Conservation (phyloP, 2,888 invertebrate genomes). For the Clitarchus hookeri region DNA sequence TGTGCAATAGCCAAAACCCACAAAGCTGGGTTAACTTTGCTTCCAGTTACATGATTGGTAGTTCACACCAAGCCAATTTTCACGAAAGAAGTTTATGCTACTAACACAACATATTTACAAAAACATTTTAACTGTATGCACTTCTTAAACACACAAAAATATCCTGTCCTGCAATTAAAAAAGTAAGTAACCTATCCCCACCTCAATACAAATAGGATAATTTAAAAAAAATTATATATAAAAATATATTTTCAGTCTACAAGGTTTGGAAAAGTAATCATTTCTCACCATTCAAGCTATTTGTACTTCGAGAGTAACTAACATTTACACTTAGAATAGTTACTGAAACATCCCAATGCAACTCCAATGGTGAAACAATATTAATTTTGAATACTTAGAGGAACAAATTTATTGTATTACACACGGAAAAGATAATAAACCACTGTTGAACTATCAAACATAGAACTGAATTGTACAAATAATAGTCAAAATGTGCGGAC, state of each 20-base stretch:
- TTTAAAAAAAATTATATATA: not conserved
- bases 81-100: not conserved
- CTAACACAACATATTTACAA: not conserved
- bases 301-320: not conserved
- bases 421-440: not conserved
- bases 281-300: not conserved
- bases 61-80: not conserved
- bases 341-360: not conserved
- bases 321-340: not conserved
- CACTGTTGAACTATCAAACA: not conserved
- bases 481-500: not conserved
- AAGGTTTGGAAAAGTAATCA: not conserved
- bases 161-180: not conserved
- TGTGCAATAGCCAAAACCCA: not conserved
- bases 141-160: not conserved
- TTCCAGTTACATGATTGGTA: not conserved
- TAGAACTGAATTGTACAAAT: not conserved
- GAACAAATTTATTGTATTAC: not conserved
- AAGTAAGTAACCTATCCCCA: not conserved
- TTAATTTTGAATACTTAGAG: not conserved
- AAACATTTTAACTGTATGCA: not conserved
- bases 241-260: constrained; percentile 14
- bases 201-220: not conserved
- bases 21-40: not conserved
- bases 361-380: not conserved